phyloP scores from a whole-genome alignment of 2,888 invertebrate genomes.

The Hypomecis punctinalis region DNA sequence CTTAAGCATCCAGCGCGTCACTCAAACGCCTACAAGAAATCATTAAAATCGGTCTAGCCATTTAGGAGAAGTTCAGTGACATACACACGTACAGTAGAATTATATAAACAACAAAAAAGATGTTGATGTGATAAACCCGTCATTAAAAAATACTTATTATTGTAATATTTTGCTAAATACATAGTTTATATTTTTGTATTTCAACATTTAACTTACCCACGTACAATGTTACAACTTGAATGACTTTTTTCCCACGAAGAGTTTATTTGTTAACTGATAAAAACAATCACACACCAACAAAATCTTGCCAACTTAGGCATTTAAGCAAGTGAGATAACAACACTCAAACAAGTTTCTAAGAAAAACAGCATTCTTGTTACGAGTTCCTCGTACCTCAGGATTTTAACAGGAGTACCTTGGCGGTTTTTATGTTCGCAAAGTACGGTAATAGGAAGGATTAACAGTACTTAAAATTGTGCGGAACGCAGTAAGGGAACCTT shows the following conservation, averaged over 20 bases:
- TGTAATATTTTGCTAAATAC: too few relatives aligned
- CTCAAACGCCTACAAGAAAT: background rate
- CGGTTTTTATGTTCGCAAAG: constrained; percentile 34
- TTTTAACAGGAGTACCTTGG: constrained; percentile 28
- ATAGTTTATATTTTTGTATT: too few relatives aligned
- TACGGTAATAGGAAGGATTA: constrained; percentile 1
- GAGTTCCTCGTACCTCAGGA: constrained; percentile 21
- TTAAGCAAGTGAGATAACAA: constrained; percentile 30
- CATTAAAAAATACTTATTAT: too few relatives aligned
- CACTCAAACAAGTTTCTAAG: constrained; percentile 28
- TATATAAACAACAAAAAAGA: too few relatives aligned
- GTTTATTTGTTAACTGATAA: too few relatives aligned
- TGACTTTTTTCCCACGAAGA: too few relatives aligned
- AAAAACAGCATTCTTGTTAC: constrained; percentile 24
- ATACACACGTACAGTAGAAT: too few relatives aligned
- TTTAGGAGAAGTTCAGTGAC: too few relatives aligned
- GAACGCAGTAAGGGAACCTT: background rate
- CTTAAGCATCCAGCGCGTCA: too few relatives aligned
- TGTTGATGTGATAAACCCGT: too few relatives aligned
- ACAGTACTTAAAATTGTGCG: constrained; percentile 10
- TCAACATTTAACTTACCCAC: too few relatives aligned
- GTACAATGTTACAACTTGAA: too few relatives aligned
- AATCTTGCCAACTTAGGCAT: constrained; percentile 32
- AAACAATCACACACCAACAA: constrained; percentile 11
- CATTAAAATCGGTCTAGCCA: background rate